Conservation (phyloP, 2,797 vertebrate species). For the Enteromius paludinosus region DNA sequence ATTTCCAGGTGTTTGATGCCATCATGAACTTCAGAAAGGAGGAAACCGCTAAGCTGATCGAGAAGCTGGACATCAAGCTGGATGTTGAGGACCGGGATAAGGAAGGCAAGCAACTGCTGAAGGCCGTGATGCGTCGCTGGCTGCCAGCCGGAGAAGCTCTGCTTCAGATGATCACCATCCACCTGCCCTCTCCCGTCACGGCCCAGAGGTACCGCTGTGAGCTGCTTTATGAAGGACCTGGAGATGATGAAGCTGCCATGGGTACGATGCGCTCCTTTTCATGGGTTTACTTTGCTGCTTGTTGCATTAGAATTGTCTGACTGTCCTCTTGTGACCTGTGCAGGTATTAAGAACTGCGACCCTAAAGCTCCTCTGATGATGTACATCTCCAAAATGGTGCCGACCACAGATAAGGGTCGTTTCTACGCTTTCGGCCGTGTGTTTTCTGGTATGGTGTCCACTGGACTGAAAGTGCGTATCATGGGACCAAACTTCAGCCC, state of each 20-base stretch:
- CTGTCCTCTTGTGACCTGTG: background rate
- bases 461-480: slow-evolving; percentile 91
- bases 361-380: slow-evolving; percentile 93
- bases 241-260: slow-evolving; percentile 36
- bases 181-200: slow-evolving; percentile 94
- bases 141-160: slow-evolving; percentile 93
- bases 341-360: slow-evolving; percentile 95
- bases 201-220: slow-evolving; percentile 95
- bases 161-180: slow-evolving; percentile 97
- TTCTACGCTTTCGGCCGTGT: slow-evolving; percentile 96
- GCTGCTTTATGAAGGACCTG: slow-evolving; percentile 93
- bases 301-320: background rate
- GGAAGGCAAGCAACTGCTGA: slow-evolving; percentile 91
- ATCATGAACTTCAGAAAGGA: slow-evolving; percentile 97
- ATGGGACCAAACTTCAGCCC: slow-evolving; percentile 96
- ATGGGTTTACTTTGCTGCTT: background rate
- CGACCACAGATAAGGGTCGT: slow-evolving; percentile 91
- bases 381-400: slow-evolving; percentile 99
- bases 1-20: slow-evolving; percentile 65
- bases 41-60: slow-evolving; percentile 86
- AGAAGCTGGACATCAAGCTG: slow-evolving; percentile 92
- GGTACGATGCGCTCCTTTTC: background rate
- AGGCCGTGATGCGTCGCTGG: slow-evolving; percentile 98
- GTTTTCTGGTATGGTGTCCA: slow-evolving; percentile 90
- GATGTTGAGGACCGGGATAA: slow-evolving; percentile 91